Percentiles rank a stretch among this genome's conserved stretches.
These are phyloP conservation scores for Catharus fuscescens DNA, from an alignment of 2,113 vertebrate species.

Conservation along the genomic window DNA sequence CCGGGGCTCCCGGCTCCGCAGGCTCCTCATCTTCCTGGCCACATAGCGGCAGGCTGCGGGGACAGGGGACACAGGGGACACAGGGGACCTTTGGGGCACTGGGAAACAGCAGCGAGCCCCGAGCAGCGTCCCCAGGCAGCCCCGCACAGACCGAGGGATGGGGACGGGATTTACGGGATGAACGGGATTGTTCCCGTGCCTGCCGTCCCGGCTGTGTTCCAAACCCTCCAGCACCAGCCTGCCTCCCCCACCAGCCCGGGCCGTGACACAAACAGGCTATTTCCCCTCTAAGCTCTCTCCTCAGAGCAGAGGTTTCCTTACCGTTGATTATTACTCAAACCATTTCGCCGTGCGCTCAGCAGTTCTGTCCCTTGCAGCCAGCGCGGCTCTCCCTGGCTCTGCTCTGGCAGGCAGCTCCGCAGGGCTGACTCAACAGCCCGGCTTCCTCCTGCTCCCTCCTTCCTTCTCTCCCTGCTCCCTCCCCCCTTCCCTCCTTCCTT, in stretches of 20 bases:
- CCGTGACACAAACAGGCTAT: neutral
- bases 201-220: neutral
- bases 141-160: fast-evolving
- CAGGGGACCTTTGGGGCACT: neutral
- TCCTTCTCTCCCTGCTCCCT: neutral
- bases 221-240: neutral
- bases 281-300: neutral
- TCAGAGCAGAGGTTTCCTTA: neutral
- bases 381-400: neutral
- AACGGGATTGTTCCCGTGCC: neutral
- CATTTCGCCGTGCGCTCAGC: neutral
- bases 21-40: neutral
- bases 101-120: fast-evolving
- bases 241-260: neutral
- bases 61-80: neutral
- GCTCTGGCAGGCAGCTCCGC: neutral
- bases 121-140: neutral
- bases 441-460: neutral
- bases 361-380: neutral
- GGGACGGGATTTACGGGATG: fast-evolving
- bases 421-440: neutral
- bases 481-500: too few species aligned
- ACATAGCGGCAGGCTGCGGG: slow-evolving; percentile 23
- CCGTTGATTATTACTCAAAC: slow-evolving; percentile 47
- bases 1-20: neutral